A percentile compares a stretch with the other conserved stretches of the same genome.
Evolutionary conservation across 2,113 vertebrate species (phyloP).

Genomic region (Epinephelus lanceolatus): DNA sequence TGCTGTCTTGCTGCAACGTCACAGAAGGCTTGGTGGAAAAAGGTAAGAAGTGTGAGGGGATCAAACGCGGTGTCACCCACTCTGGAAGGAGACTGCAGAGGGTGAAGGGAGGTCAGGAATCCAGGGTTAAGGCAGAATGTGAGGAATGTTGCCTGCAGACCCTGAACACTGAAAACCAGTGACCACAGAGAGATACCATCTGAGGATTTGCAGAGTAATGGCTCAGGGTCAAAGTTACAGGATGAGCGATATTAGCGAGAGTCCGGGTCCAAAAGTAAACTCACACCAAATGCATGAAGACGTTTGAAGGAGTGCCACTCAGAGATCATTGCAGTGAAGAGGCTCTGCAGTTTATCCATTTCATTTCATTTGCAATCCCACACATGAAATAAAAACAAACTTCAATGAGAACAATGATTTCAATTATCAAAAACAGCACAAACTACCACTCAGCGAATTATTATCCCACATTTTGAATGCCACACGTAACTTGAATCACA

Average conservation of each 20-base stretch:
- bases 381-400: conserved; percentile 17
- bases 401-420: background rate
- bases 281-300: conserved; percentile 9
- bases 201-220: conserved; percentile 45
- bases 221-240: conserved; percentile 59
- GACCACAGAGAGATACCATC: conserved; percentile 44
- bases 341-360: background rate
- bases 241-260: conserved; percentile 28
- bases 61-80: conserved; percentile 31
- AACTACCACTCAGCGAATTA: background rate
- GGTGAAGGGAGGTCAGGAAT: conserved; percentile 68
- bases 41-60: conserved; percentile 38
- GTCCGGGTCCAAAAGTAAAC: background rate
- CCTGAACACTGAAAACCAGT: conserved; percentile 38
- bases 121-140: conserved; percentile 61
- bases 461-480: background rate
- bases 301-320: conserved; percentile 18
- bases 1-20: background rate
- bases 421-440: background rate
- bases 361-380: background rate
- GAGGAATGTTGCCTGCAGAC: conserved; percentile 74
- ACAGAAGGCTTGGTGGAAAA: background rate
- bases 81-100: conserved; percentile 8
- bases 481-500: background rate
- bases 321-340: background rate